These are phyloP conservation scores for Protaetia brevitarsis DNA, from an alignment of 1,140 invertebrate genomes.

Conservation along the genomic window DNA sequence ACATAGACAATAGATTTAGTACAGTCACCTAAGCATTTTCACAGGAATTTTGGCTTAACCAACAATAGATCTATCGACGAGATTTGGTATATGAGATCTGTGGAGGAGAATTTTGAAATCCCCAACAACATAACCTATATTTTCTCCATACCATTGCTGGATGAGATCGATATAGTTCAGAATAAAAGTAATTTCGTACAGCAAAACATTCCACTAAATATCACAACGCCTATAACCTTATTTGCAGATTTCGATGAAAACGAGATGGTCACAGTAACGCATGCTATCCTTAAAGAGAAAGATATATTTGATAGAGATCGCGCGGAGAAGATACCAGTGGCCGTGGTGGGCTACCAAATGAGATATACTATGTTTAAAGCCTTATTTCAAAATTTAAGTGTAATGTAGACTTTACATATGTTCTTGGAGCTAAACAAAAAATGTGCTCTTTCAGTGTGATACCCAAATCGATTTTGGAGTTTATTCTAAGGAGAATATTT, in stretches of 20 bases:
- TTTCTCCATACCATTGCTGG: slow-evolving; percentile 71
- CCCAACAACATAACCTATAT: slow-evolving; percentile 71
- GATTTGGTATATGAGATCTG: slow-evolving; percentile 88
- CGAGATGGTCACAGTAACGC: slow-evolving; percentile 77
- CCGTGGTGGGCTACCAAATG: slow-evolving; percentile 88
- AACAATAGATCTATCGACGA: slow-evolving; percentile 77
- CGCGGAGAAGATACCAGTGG: slow-evolving; percentile 58
- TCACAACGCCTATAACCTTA: neutral
- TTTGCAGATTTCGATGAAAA: slow-evolving; percentile 45
- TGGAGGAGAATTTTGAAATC: slow-evolving; percentile 79
- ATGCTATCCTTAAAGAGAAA: slow-evolving; percentile 71
- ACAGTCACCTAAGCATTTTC: no score
- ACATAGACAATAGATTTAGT: neutral
- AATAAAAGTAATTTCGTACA: neutral
- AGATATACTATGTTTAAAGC: slow-evolving; percentile 59
- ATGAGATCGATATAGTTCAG: slow-evolving; percentile 47
- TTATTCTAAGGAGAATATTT: slow-evolving; percentile 45
- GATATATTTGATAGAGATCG: slow-evolving; percentile 60
- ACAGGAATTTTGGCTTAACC: slow-evolving; percentile 27
- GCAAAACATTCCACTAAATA: neutral
- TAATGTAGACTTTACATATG: neutral
- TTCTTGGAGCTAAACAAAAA: neutral
- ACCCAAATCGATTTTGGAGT: neutral
- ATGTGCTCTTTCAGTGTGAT: slow-evolving; percentile 4
- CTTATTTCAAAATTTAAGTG: slow-evolving; percentile 43